Evolutionary conservation across 2,113 vertebrate genomes (phyloP), one percentile per base, ranked within the genome.

Genomic region (Pleuronectes platessa): DNA sequence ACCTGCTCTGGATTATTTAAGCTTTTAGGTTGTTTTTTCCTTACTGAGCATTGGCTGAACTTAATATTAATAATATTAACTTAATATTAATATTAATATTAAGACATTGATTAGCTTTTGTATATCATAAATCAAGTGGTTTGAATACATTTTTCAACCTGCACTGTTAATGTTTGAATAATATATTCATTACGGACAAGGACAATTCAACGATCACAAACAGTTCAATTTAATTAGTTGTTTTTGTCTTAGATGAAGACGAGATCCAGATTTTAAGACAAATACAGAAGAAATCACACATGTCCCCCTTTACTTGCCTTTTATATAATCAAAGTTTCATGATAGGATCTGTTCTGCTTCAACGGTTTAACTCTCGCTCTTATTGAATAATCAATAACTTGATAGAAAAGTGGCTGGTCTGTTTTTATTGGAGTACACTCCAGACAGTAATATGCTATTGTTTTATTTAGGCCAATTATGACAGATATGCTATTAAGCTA

Each of bases 381-480:
- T 42, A 61, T 18, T 53, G 64, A 81, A 80, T 88, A 89, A 86
- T 82, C 82, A 84, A 83, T 86, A 89, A 74, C 37, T 15, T 75
- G 35, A 64, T 70, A 68, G 64, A 78, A 62, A 81, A 86, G 66
- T 87, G 71, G 71, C 73, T 47, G 65, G 27, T 80, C 54, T 86
- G 85, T 88, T 88, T 89, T 83, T 65, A 71, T 84, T 75, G 80
- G 69, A 90, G 74, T 68, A 76, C 78, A 62, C 88, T 87, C 86
- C 40, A 66, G 45, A 68, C 27, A 65, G 51, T 74, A 82, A 79
- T 73, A 82, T 77, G 61, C 62, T 54, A 74, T 89, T 91, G 87
- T 85, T 88, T 89, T 92, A 91, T 91, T 89, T 82, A 61, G 74
- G 26, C 45, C 83, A 81, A 79, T 93, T 87, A 79, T 53, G 53